These are phyloP conservation scores for Ciconia nigra DNA, from an alignment of 2,797 vertebrate species.

Conservation along the genomic window DNA sequence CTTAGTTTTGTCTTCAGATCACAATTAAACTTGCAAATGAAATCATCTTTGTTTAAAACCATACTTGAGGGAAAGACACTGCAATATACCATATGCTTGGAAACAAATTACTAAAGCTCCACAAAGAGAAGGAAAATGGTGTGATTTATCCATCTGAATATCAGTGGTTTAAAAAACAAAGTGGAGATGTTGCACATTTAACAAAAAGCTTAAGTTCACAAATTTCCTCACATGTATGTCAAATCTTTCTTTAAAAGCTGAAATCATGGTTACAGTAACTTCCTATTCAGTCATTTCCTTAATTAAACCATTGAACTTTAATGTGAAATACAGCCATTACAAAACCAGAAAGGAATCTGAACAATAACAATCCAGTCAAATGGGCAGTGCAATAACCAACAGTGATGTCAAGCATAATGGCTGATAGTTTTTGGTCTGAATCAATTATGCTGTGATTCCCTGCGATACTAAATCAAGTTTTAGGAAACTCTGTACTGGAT, in stretches of 20 bases:
- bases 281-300: slow-evolving; percentile 76
- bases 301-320: slow-evolving; percentile 67
- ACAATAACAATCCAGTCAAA: slow-evolving; percentile 56
- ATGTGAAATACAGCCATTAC: slow-evolving; percentile 56
- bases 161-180: background rate
- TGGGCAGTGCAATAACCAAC: background rate
- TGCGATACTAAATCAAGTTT: background rate
- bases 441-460: slow-evolving; percentile 9
- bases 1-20: background rate
- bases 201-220: slow-evolving; percentile 6
- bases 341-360: slow-evolving; percentile 61
- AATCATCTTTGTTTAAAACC: background rate
- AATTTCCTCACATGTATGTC: slow-evolving; percentile 4
- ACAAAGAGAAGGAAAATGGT: background rate
- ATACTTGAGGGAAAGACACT: background rate
- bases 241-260: slow-evolving; percentile 67
- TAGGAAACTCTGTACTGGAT: background rate
- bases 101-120: background rate
- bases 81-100: background rate
- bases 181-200: background rate
- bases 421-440: slow-evolving; percentile 68
- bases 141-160: background rate
- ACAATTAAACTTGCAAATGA: background rate
- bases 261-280: slow-evolving; percentile 65
- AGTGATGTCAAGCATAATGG: slow-evolving; percentile 39